Evolutionary conservation across 2,113 vertebrate species (phyloP), one percentile per base, ranked within the genome.

Genomic region (Gadus macrocephalus): DNA sequence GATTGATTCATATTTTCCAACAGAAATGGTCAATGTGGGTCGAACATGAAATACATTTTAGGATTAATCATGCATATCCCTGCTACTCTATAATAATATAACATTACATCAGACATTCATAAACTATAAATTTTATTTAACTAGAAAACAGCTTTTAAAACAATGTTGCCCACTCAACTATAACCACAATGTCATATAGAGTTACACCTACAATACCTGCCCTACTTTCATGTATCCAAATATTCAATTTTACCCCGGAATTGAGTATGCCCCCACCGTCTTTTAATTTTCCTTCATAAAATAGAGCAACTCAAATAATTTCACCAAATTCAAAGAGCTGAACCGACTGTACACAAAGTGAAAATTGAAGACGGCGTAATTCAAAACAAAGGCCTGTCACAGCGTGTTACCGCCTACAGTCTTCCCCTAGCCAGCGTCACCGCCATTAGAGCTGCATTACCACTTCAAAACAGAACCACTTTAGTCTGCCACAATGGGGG

Each of bases 401-500:
- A 64, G 85, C 70, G 67, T 58, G 76, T 89, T 89, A 89, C 69
- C 69, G 84, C 78, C 75, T 70, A 72, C 81, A 78, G 72, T 85
- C 82, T 70, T 79, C 84, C 83, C 71, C 55, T 79, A 85, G 85
- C 78, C 78, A 70, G 88, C 86, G 88, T 85, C 86, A 78, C 75
- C 79, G 81, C 80, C 78, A 90, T 88, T 89, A 88, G 74, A 79
- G 69, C 42, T 42, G 77, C 83, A 88, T 91, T 87, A 86, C 79
- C 86, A 88, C 86, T 89, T 89, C 90, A 90, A 89, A 88, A 87
- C 85, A 83, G 55, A 86, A 84, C 80, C 76, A 73, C 81, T 81
- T 65, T 77, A 73, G 74, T 71, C 74, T 75, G 9, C 42, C 70
- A 85, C 81, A 78, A 80, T 73, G 19, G 77, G 62, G 68, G 67